Conservation (phyloP, 2,888 invertebrate genomes). For the Clivina fossor region DNA sequence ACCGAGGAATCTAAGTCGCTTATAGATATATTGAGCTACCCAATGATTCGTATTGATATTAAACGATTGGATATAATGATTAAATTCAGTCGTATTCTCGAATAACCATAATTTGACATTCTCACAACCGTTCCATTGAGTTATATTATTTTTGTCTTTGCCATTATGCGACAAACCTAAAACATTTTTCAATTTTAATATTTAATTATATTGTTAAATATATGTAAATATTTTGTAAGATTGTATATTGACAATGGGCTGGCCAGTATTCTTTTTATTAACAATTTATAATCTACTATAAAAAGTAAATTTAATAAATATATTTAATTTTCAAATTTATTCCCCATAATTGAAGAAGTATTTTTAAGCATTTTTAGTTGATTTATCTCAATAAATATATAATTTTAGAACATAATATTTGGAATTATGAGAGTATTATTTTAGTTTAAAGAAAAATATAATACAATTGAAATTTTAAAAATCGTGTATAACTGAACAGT, state of each 20-base stretch:
- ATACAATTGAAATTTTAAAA: too few species aligned
- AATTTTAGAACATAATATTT: too few species aligned
- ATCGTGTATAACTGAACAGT: slow-evolving; percentile 8
- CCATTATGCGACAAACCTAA: slow-evolving; percentile 86
- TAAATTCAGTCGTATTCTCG: slow-evolving; percentile 82
- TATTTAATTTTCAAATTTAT: too few species aligned
- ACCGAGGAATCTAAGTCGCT: slow-evolving; percentile 81
- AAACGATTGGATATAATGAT: slow-evolving; percentile 87
- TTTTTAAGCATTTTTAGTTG: too few species aligned
- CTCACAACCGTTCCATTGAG: slow-evolving; percentile 84
- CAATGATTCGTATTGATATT: slow-evolving; percentile 96
- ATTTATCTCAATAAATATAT: too few species aligned
- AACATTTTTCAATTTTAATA: too few species aligned
- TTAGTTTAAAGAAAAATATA: too few species aligned
- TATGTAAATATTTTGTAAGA: slow-evolving; percentile 5
- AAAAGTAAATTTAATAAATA: too few species aligned
- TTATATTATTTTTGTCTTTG: slow-evolving; percentile 60
- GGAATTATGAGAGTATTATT: too few species aligned
- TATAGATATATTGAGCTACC: slow-evolving; percentile 92
- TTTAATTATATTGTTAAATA: slow-evolving; percentile 15
- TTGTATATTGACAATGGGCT: background rate
- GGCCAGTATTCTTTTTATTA: too few species aligned
- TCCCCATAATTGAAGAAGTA: too few species aligned
- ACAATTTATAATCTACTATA: too few species aligned
- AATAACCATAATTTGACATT: slow-evolving; percentile 83